These are phyloP conservation scores for Heliconius erato DNA, from an alignment of 2,888 invertebrate genomes.

Conservation along the genomic window DNA sequence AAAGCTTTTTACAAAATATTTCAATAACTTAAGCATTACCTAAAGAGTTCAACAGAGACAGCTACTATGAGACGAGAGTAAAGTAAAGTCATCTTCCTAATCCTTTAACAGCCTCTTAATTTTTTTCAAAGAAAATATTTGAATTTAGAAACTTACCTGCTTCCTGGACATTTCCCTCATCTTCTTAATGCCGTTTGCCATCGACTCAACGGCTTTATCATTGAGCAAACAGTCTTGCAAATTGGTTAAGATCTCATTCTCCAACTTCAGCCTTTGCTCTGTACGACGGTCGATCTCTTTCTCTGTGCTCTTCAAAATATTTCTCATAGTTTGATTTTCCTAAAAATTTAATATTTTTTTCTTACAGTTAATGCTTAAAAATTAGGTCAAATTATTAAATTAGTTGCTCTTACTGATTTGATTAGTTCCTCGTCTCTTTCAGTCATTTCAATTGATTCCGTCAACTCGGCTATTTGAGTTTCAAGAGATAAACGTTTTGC, in stretches of 20 bases:
- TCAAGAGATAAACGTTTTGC: constrained; percentile 83
- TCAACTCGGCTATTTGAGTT: constrained; percentile 82
- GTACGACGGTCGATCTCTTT: constrained; percentile 81
- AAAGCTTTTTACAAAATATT: neutral
- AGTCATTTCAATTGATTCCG: constrained; percentile 86
- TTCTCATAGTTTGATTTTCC: constrained; percentile 81
- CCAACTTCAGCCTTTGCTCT: constrained; percentile 85
- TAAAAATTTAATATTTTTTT: constrained; percentile 53
- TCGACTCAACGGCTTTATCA: constrained; percentile 88
- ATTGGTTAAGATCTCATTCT: constrained; percentile 87
- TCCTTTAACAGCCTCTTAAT: neutral
- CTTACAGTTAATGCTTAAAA: neutral
- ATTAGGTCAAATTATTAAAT: neutral
- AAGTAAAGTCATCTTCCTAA: neutral
- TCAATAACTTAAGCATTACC: neutral
- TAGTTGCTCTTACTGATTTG: constrained; percentile 63
- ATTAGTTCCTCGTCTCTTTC: constrained; percentile 87
- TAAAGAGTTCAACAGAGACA: neutral
- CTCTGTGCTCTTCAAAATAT: constrained; percentile 69
- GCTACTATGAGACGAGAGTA: neutral
- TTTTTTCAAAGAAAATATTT: neutral
- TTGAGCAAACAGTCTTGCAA: constrained; percentile 89
- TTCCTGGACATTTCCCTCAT: constrained; percentile 81
- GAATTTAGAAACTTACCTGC: constrained; percentile 67
- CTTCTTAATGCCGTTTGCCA: constrained; percentile 81